Percentiles rank a stretch among this genome's conserved stretches.
These are phyloP conservation scores for Corythucha ciliata DNA, from an alignment of 2,888 invertebrate species.

Conservation along the genomic window DNA sequence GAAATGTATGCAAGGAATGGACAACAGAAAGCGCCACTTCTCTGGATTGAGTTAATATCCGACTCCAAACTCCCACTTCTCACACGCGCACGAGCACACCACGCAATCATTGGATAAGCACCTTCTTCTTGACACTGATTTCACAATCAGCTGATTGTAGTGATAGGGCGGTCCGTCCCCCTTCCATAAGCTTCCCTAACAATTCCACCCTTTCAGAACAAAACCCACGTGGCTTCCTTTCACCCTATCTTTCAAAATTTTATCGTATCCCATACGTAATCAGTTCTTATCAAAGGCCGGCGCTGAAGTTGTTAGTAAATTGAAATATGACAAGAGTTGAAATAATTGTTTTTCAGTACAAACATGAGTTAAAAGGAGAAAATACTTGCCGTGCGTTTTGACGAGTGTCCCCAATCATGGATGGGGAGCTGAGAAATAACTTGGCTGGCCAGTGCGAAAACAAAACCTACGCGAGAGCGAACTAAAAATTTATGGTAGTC, in stretches of 20 bases:
- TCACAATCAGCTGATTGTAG: conserved; percentile 27
- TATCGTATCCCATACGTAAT: too few relatives aligned
- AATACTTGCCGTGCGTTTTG: conserved; percentile 27
- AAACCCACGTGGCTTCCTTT: neutral
- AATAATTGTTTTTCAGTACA: too few relatives aligned
- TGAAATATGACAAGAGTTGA: too few relatives aligned
- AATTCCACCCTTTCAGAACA: neutral
- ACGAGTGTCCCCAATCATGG: conserved; percentile 28
- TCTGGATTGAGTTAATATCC: neutral
- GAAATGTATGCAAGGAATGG: neutral
- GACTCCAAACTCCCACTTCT: neutral
- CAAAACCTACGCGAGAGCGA: too few relatives aligned
- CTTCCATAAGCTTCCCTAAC: too few relatives aligned
- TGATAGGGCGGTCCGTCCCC: too few relatives aligned
- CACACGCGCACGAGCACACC: neutral
- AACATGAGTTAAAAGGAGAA: too few relatives aligned
- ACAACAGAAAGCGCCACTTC: neutral
- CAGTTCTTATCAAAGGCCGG: too few relatives aligned
- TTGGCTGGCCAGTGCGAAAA: conserved; percentile 29
- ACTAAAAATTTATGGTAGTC: too few relatives aligned
- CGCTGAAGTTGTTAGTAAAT: too few relatives aligned
- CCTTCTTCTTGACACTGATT: conserved; percentile 27
- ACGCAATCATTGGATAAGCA: conserved; percentile 18
- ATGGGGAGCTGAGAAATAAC: conserved; percentile 28
- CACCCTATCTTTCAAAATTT: too few relatives aligned